phyloP scores from a whole-genome alignment of 2,888 invertebrate species.

The Macaria liturata region DNA sequence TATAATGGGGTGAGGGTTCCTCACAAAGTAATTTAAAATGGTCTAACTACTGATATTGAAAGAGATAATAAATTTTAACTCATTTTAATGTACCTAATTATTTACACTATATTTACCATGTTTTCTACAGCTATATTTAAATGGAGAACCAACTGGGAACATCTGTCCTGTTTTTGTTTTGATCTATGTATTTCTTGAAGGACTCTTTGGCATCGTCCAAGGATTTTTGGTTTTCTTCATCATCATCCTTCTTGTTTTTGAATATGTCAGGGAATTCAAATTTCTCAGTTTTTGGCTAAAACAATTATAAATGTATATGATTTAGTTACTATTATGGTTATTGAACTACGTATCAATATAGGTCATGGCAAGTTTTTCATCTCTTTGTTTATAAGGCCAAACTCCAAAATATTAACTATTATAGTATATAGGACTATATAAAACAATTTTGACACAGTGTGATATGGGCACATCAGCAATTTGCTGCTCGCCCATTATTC shows the following conservation, averaged over 20 bases:
- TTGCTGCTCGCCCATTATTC: too few relatives aligned
- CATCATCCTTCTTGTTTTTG: slow-evolving; percentile 75
- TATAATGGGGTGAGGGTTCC: too few relatives aligned
- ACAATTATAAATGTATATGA: neutral
- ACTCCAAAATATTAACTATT: too few relatives aligned
- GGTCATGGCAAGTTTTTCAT: too few relatives aligned
- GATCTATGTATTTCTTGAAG: slow-evolving; percentile 83
- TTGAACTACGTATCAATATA: too few relatives aligned
- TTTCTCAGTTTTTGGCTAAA: slow-evolving; percentile 86
- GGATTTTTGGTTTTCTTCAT: slow-evolving; percentile 83
- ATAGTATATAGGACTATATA: too few relatives aligned
- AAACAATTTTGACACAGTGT: too few relatives aligned
- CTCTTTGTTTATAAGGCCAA: too few relatives aligned
- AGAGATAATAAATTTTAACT: neutral
- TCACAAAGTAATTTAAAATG: too few relatives aligned
- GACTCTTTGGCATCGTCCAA: slow-evolving; percentile 85
- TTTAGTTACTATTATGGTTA: too few relatives aligned
- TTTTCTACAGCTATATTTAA: slow-evolving; percentile 50
- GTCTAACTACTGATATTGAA: too few relatives aligned
- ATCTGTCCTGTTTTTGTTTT: slow-evolving; percentile 87
- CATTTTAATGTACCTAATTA: slow-evolving; percentile 11
- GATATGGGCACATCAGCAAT: too few relatives aligned
- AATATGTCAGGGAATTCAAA: slow-evolving; percentile 92
- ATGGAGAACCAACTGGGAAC: slow-evolving; percentile 92
- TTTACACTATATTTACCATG: slow-evolving; percentile 6